These are phyloP conservation scores for Acanthosoma haemorrhoidale DNA, from an alignment of 2,888 invertebrate genomes.

Conservation along the genomic window DNA sequence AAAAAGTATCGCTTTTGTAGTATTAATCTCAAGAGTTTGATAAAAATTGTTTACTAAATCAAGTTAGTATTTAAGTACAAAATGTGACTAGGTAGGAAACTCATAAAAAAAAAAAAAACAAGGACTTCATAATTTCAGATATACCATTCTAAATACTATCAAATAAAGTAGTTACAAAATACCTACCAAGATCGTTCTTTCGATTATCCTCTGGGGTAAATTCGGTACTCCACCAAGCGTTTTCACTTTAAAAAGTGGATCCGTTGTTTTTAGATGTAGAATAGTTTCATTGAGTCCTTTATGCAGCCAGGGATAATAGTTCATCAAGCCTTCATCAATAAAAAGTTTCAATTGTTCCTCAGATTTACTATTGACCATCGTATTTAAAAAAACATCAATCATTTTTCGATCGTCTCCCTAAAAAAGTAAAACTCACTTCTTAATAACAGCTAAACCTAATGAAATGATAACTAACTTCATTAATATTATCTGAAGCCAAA, in stretches of 20 bases:
- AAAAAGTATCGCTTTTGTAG: too few relatives aligned
- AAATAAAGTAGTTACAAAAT: not conserved
- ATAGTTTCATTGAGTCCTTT: not conserved
- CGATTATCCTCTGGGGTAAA: constrained; percentile 53
- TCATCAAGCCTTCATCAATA: constrained; percentile 27
- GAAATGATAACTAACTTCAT: too few relatives aligned
- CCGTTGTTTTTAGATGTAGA: not conserved
- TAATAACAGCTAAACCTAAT: too few relatives aligned
- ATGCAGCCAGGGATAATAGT: constrained; percentile 38
- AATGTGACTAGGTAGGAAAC: too few relatives aligned
- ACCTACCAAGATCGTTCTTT: constrained; percentile 51
- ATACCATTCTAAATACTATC: not conserved
- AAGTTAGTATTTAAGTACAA: too few relatives aligned
- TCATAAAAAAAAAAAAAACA: too few relatives aligned
- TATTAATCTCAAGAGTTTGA: too few relatives aligned
- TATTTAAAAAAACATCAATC: constrained; percentile 33
- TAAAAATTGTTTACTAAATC: too few relatives aligned
- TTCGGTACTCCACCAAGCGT: constrained; percentile 56
- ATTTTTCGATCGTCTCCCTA: constrained; percentile 32
- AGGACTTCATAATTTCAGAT: not conserved
- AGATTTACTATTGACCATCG: constrained; percentile 33
- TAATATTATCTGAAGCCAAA: too few relatives aligned
- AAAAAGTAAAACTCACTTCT: too few relatives aligned
- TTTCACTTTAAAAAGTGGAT: constrained; percentile 40
- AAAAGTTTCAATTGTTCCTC: constrained; percentile 26